A percentile compares a stretch with the other conserved stretches of the same genome.
These are phyloP conservation scores for Drepana falcataria DNA, from an alignment of 2,888 invertebrate species.

Conservation along the genomic window DNA sequence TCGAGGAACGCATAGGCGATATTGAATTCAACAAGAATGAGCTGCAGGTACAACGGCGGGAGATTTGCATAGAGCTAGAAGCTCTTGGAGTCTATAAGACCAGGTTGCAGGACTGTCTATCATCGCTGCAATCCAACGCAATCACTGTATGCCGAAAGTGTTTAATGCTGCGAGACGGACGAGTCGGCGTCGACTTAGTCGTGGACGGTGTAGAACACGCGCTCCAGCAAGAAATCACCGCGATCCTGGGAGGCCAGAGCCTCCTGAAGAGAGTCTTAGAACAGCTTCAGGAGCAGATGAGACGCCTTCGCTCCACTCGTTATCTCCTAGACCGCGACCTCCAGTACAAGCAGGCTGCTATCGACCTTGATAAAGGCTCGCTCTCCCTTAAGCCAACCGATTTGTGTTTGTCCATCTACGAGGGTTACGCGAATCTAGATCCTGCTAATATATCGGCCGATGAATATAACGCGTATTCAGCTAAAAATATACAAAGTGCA, in stretches of 20 bases:
- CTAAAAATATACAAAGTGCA: constrained; percentile 83
- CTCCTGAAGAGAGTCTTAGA: constrained; percentile 85
- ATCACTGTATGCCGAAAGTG: constrained; percentile 86
- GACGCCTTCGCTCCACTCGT: constrained; percentile 87
- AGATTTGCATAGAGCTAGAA: constrained; percentile 87
- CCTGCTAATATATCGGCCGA: constrained; percentile 82
- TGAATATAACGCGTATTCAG: constrained; percentile 87
- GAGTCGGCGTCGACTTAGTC: constrained; percentile 89
- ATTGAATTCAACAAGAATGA: constrained; percentile 89
- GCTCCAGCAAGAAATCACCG: constrained; percentile 86
- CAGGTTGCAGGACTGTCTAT: constrained; percentile 86
- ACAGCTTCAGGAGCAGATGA: constrained; percentile 89
- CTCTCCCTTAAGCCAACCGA: constrained; percentile 84
- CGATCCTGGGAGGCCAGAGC: constrained; percentile 83
- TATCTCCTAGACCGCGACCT: constrained; percentile 91
- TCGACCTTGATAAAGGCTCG: constrained; percentile 86
- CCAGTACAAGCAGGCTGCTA: constrained; percentile 88
- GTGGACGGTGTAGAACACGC: constrained; percentile 90
- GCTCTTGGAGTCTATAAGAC: constrained; percentile 85
- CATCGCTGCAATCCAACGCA: constrained; percentile 82
- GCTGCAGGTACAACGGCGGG: constrained; percentile 85
- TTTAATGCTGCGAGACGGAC: constrained; percentile 85
- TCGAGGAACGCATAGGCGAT: constrained; percentile 90
- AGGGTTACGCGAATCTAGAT: constrained; percentile 81
- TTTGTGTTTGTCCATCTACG: constrained; percentile 83